Conservation (phyloP, 2,888 invertebrate genomes). For the Pyrocoelia pectoralis region DNA sequence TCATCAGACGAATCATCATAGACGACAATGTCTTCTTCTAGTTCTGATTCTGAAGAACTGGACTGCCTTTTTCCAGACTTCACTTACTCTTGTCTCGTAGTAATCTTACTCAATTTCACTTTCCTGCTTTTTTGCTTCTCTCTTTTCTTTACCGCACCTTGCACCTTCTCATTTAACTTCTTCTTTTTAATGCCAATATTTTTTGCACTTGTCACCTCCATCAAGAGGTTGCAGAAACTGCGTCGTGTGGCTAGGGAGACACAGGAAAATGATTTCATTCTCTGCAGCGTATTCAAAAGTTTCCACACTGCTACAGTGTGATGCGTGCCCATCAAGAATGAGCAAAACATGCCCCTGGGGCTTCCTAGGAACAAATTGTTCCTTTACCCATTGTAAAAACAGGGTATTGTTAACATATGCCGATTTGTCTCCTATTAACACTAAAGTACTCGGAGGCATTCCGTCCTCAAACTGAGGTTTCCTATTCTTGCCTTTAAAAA, state of each 20-base stretch:
- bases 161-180: background rate
- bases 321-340: slow-evolving; percentile 33
- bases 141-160: background rate
- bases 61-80: background rate
- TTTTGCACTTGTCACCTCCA: slow-evolving; percentile 4
- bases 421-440: slow-evolving; percentile 46
- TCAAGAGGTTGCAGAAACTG: slow-evolving; percentile 36
- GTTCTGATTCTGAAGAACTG: slow-evolving; percentile 1
- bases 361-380: slow-evolving; percentile 27
- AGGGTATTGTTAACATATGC: slow-evolving; percentile 42
- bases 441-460: slow-evolving; percentile 34
- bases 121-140: background rate
- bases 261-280: slow-evolving; percentile 30
- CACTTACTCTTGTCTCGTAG: slow-evolving; percentile 6
- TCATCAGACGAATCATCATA: background rate
- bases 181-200: slow-evolving; percentile 4
- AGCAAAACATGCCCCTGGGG: slow-evolving; percentile 25
- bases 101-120: slow-evolving; percentile 4
- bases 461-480: slow-evolving; percentile 41
- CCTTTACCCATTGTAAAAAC: slow-evolving; percentile 42
- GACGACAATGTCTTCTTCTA: background rate
- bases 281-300: slow-evolving; percentile 10
- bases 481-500: slow-evolving; percentile 43
- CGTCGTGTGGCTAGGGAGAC: slow-evolving; percentile 35
- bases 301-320: slow-evolving; percentile 31